These are phyloP conservation scores for Condylostylus longicornis DNA, from an alignment of 1,140 invertebrate genomes.

Conservation along the genomic window DNA sequence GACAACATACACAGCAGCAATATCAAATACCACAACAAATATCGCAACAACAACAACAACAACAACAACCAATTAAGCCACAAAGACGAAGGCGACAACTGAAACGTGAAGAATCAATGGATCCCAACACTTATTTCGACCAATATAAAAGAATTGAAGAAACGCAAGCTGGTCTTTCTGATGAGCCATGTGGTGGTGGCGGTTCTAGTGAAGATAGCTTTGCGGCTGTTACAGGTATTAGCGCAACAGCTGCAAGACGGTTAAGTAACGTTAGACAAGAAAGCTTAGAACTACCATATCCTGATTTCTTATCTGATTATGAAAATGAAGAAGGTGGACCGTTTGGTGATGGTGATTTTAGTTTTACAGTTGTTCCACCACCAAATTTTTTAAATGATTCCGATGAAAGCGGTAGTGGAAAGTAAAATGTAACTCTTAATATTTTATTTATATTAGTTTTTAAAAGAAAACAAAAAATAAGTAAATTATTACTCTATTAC, in stretches of 20 bases:
- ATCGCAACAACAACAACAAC: constrained; percentile 5
- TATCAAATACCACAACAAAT: not conserved
- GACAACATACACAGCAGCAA: not conserved
- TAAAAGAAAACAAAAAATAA: no score
- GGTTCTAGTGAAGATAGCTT: constrained; percentile 30
- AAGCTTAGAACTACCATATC: constrained; percentile 21
- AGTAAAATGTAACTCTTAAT: no score
- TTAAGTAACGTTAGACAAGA: constrained; percentile 14
- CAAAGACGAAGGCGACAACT: constrained; percentile 27
- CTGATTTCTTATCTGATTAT: constrained; percentile 29
- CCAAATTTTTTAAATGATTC: constrained; percentile 26
- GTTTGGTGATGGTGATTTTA: constrained; percentile 22
- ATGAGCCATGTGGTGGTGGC: constrained; percentile 27
- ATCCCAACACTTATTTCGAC: constrained; percentile 19
- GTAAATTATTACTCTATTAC: no score
- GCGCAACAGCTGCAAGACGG: constrained; percentile 11
- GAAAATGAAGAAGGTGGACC: constrained; percentile 28
- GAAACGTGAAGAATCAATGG: constrained; percentile 26
- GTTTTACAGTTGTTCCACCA: constrained; percentile 28
- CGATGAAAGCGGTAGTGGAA: constrained; percentile 25
- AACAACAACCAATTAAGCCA: constrained; percentile 26
- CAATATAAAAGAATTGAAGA: constrained; percentile 28
- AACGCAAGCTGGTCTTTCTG: constrained; percentile 21
- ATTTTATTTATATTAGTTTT: no score
- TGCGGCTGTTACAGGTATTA: constrained; percentile 11